Conservation (phyloP, 2,797 vertebrate species). For the Acanthornis magna region DNA sequence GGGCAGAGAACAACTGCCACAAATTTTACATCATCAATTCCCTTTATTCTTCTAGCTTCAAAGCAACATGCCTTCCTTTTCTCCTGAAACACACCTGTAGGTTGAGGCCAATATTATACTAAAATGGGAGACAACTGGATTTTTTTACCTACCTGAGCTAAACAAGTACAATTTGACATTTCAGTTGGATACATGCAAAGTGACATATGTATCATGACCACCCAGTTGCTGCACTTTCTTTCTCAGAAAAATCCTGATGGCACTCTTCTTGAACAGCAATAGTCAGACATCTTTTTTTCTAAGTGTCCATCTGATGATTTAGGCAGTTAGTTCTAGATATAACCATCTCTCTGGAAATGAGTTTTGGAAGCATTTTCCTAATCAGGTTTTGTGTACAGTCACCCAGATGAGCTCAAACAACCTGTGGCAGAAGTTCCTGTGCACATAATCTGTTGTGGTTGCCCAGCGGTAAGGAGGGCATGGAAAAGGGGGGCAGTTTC, state of each 20-base stretch:
- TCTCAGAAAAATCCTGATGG: background rate
- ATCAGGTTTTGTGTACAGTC: background rate
- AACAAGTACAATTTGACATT: background rate
- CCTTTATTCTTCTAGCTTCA: background rate
- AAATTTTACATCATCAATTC: background rate
- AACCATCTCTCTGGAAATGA: background rate
- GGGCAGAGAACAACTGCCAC: background rate
- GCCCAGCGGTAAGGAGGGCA: background rate
- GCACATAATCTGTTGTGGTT: background rate
- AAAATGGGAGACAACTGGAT: background rate
- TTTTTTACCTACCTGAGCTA: background rate
- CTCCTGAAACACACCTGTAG: background rate
- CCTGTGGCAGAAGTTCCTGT: background rate
- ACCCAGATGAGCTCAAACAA: background rate
- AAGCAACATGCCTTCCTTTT: background rate
- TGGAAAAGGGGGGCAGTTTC: background rate
- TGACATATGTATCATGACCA: background rate
- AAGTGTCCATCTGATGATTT: background rate
- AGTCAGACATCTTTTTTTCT: background rate
- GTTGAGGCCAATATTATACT: background rate
- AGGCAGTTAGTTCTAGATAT: background rate
- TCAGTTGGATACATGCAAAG: background rate
- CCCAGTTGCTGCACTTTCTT: background rate
- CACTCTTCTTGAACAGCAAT: background rate
- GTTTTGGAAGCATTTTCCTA: background rate